Conservation (phyloP, 2,888 invertebrate genomes). For the Rhagophthalmus giganteus region DNA sequence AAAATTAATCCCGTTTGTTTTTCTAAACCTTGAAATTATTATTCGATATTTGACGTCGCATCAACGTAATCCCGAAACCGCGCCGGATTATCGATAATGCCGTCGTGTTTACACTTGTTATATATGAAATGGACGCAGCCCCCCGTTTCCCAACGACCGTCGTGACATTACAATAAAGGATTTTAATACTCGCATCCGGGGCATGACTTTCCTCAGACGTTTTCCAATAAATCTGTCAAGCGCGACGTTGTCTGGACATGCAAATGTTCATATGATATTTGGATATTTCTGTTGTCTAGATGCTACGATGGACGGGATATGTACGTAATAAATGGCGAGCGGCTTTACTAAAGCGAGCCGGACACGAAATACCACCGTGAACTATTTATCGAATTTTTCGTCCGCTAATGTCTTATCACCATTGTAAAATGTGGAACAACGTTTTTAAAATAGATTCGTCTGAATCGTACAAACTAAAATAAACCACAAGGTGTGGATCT, state of each 20-base stretch:
- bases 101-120: constrained; percentile 23
- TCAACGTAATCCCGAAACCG: constrained; percentile 15
- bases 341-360: constrained; percentile 42
- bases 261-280: constrained; percentile 54
- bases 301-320: constrained; percentile 44
- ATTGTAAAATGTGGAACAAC: too few relatives aligned
- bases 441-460: too few relatives aligned
- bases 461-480: too few relatives aligned
- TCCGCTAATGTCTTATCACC: too few relatives aligned
- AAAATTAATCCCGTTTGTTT: too few relatives aligned
- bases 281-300: constrained; percentile 43
- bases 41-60: constrained; percentile 11
- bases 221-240: constrained; percentile 56
- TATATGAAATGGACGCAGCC: constrained; percentile 20
- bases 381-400: too few relatives aligned
- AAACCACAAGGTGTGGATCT: too few relatives aligned
- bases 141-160: constrained; percentile 24
- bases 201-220: constrained; percentile 37
- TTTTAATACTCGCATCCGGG: constrained; percentile 45
- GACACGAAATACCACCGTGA: constrained; percentile 53
- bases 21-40: constrained; percentile 5
- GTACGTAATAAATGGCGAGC: constrained; percentile 47
- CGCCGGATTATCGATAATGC: constrained; percentile 16
- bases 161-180: constrained; percentile 46
- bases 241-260: constrained; percentile 50